Evolutionary conservation across 2,888 invertebrate genomes (phyloP), one percentile per base, ranked within the genome.

Genomic region (Alentia gelatinosa): DNA sequence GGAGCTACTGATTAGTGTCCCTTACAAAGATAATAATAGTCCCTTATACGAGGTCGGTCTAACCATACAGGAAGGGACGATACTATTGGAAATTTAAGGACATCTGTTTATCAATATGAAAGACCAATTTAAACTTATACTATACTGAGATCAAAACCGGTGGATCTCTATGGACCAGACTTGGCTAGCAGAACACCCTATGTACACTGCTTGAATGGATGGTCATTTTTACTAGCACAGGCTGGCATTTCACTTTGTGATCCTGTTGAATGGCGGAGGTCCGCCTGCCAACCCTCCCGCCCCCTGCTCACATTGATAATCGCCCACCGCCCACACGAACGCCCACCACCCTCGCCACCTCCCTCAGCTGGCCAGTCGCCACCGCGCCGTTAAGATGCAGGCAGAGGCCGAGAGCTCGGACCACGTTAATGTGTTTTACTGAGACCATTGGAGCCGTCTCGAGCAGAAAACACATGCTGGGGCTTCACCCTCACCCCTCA

Each of bases 401-500:
- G 4, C 30, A n/a, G n/a, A 26, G 68, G 68, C 68, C 68, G 33
- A 26, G n/a, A 9, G 12, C 33, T 68, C 26, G 33, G 68, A 30
- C 30, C 68, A 30, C 30, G 68, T 68, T 68, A 68, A 68, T 68
- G 68, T 68, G 68, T 68, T 68, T 68, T 68, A 68, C 68, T 68
- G 68, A 3, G 26, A 12, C 68, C 33, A 68, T 26, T 68, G n/a
- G 33, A 30, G n/a, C 68, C 68, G 26, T 26, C 68, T 30, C 26
- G 30, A 30, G 12, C n/a, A 30, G 68, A 68, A 68, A 68, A 68
- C 68, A 68, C 68, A 68, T 68, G 68, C 30, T 1, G 26, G 68
- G 56, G 56, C 9, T 4, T n/a, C n/a, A n/a, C n/a, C n/a, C n/a
- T n/a, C n/a, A n/a, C n/a, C n/a, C n/a, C n/a, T n/a, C n/a, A n/a